Conservation (phyloP, 2,113 vertebrate species). For the Bos javanicus region DNA sequence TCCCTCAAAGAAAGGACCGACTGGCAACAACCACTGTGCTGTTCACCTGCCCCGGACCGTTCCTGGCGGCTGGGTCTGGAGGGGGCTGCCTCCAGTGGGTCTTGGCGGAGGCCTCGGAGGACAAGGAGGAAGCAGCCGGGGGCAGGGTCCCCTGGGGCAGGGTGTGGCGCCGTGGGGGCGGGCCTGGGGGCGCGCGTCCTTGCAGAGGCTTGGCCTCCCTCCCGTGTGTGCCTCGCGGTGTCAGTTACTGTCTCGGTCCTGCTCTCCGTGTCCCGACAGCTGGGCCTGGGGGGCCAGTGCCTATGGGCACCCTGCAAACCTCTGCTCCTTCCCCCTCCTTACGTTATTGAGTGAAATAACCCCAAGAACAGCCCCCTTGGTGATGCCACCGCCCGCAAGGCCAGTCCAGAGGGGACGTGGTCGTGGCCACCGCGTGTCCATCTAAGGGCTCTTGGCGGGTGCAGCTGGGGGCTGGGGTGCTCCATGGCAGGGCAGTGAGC, state of each 20-base stretch:
- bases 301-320: background rate
- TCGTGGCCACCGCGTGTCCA: accelerated
- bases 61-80: background rate
- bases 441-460: too few species aligned
- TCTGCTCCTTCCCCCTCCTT: background rate
- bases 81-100: background rate
- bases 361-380: accelerated
- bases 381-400: background rate
- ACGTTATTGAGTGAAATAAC: background rate
- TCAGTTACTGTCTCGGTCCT: background rate
- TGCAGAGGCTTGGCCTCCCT: background rate
- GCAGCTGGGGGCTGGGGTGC: background rate
- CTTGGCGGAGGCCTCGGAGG: background rate
- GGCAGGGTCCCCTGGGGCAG: background rate
- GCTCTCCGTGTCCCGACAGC: too few species aligned
- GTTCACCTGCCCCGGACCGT: accelerated
- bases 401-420: background rate
- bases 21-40: background rate
- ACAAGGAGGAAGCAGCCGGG: background rate
- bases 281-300: background rate
- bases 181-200: background rate
- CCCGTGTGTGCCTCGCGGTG: accelerated
- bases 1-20: background rate
- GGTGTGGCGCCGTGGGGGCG: too few species aligned
- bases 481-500: background rate